Evolutionary conservation across 2,888 invertebrate species (phyloP).

Genomic region (Cistogaster globosa): DNA sequence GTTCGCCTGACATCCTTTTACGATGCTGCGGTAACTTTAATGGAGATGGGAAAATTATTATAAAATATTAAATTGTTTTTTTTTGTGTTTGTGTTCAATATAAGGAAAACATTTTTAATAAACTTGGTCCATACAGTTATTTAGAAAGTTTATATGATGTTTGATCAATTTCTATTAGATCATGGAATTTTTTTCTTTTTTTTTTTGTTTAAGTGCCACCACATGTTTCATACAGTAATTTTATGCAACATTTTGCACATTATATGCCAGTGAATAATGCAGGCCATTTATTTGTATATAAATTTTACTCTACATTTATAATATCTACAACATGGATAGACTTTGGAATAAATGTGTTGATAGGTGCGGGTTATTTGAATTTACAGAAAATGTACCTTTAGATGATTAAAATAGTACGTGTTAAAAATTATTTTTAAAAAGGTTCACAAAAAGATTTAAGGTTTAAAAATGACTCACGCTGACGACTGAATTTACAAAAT

Average conservation of each 20-base stretch:
- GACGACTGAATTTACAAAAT: too few relatives aligned
- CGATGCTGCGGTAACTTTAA: neutral
- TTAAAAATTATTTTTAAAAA: too few relatives aligned
- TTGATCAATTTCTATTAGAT: constrained; percentile 26
- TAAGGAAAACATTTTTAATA: neutral
- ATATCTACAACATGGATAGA: neutral
- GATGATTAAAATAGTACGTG: too few relatives aligned
- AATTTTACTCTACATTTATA: constrained; percentile 35
- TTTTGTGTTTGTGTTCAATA: neutral
- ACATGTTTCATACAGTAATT: neutral
- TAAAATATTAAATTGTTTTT: neutral
- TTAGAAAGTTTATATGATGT: neutral
- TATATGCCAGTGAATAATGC: constrained; percentile 16
- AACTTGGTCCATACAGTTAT: neutral
- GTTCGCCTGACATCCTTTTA: constrained; percentile 24
- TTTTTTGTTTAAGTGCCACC: neutral
- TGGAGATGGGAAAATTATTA: constrained; percentile 5
- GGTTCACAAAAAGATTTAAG: too few relatives aligned
- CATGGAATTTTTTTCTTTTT: constrained; percentile 1
- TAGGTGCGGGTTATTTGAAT: neutral
- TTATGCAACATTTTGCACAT: constrained; percentile 21
- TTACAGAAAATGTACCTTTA: too few relatives aligned
- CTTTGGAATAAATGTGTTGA: neutral
- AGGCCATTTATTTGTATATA: neutral
- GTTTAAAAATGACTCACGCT: too few relatives aligned